phyloP scores from a whole-genome alignment of 2,113 vertebrate species.

The Sylvietta virens region DNA sequence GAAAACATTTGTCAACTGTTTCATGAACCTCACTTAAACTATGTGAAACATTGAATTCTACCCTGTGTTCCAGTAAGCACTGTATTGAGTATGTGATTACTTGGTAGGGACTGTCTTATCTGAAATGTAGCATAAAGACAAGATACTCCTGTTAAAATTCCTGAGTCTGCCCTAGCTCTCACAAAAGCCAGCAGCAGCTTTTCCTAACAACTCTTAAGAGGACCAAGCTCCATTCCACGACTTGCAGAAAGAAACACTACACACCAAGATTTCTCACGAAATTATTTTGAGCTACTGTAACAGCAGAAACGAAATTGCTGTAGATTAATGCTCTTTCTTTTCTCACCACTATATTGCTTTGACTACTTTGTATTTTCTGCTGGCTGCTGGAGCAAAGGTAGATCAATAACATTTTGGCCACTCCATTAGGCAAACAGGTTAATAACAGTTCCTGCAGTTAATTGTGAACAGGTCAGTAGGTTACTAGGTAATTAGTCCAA shows the following conservation, averaged over 20 bases:
- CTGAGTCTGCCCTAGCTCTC: background rate
- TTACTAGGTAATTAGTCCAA: conserved; percentile 61
- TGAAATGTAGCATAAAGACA: background rate
- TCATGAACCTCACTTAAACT: background rate
- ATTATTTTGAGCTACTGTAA: background rate
- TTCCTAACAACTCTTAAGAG: background rate
- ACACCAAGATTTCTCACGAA: background rate
- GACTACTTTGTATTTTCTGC: background rate
- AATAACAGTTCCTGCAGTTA: conserved; percentile 62
- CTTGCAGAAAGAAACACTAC: background rate
- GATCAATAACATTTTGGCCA: conserved; percentile 7
- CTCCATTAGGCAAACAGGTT: conserved; percentile 48
- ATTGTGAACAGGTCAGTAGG: conserved; percentile 49
- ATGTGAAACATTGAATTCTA: background rate
- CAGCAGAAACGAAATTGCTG: background rate
- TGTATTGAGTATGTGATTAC: background rate
- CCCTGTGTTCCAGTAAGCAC: background rate
- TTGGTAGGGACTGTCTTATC: background rate
- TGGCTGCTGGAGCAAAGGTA: background rate
- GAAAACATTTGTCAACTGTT: background rate
- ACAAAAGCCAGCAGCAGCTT: background rate
- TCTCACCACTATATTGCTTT: background rate
- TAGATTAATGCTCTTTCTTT: background rate
- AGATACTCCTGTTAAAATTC: background rate
- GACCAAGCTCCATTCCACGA: background rate